Conservation (phyloP, 2,113 vertebrate species). For the Lagopus muta region DNA sequence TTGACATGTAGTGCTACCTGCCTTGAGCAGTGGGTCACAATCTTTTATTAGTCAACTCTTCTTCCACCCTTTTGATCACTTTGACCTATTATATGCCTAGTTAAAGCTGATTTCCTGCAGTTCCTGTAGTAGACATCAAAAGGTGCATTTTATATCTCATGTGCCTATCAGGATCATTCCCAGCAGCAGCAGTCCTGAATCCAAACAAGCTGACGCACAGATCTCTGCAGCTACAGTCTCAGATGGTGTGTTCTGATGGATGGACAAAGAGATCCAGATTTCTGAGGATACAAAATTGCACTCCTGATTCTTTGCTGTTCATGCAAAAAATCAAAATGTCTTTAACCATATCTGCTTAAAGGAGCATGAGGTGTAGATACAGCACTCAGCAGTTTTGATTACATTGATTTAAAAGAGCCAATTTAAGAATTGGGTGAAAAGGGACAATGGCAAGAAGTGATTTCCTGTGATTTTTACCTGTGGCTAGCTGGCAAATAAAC, state of each 20-base stretch:
- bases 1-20: constrained; percentile 8
- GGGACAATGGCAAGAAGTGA: background rate
- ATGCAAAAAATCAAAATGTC: background rate
- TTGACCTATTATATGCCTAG: constrained; percentile 34
- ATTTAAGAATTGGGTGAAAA: background rate
- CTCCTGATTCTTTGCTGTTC: background rate
- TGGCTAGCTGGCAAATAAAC: background rate
- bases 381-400: background rate
- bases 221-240: background rate
- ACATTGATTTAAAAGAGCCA: background rate
- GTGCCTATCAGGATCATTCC: background rate
- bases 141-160: background rate
- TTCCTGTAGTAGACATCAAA: constrained; percentile 17
- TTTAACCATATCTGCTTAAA: background rate
- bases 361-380: background rate
- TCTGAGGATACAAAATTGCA: background rate
- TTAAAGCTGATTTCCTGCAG: constrained; percentile 34
- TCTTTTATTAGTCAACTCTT: constrained; percentile 47
- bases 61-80: constrained; percentile 25
- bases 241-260: background rate
- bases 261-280: background rate
- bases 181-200: constrained; percentile 15
- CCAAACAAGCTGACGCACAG: background rate
- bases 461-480: background rate
- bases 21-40: constrained; percentile 23